phyloP scores from a whole-genome alignment of 2,888 invertebrate genomes.

The Keiferia lycopersicella region DNA sequence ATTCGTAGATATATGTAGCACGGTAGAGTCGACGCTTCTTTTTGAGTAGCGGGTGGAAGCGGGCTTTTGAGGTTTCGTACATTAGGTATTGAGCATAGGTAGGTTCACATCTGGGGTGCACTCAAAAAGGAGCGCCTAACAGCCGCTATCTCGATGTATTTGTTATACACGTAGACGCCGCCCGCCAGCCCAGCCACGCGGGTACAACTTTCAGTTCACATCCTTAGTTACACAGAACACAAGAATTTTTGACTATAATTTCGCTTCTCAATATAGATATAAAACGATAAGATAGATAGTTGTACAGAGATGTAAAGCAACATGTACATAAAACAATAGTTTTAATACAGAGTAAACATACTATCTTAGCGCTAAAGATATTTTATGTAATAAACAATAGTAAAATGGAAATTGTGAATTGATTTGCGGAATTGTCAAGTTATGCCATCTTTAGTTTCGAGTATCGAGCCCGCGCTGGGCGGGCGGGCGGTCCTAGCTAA shows the following conservation, averaged over 20 bases:
- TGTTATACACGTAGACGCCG: conserved; percentile 77
- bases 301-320: conserved; percentile 76
- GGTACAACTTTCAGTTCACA: conserved; percentile 65
- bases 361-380: conserved; percentile 76
- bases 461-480: conserved; percentile 62
- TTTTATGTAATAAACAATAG: conserved; percentile 75
- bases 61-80: conserved; percentile 12
- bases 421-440: conserved; percentile 71
- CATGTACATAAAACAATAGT: conserved; percentile 77
- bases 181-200: conserved; percentile 66
- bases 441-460: conserved; percentile 69
- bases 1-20: conserved; percentile 80
- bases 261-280: conserved; percentile 69
- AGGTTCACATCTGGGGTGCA: not conserved
- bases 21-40: conserved; percentile 51
- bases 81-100: conserved; percentile 11
- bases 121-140: conserved; percentile 46
- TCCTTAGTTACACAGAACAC: conserved; percentile 68
- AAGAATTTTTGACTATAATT: conserved; percentile 49
- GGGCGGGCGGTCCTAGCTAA: conserved; percentile 75
- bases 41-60: conserved; percentile 29
- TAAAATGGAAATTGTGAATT: conserved; percentile 64
- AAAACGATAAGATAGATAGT: conserved; percentile 73
- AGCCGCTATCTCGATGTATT: conserved; percentile 74
- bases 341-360: conserved; percentile 71